Evolutionary conservation across 2,888 invertebrate genomes (phyloP), one percentile per base, ranked within the genome.

Genomic region (Rhogogaster chlorosoma): DNA sequence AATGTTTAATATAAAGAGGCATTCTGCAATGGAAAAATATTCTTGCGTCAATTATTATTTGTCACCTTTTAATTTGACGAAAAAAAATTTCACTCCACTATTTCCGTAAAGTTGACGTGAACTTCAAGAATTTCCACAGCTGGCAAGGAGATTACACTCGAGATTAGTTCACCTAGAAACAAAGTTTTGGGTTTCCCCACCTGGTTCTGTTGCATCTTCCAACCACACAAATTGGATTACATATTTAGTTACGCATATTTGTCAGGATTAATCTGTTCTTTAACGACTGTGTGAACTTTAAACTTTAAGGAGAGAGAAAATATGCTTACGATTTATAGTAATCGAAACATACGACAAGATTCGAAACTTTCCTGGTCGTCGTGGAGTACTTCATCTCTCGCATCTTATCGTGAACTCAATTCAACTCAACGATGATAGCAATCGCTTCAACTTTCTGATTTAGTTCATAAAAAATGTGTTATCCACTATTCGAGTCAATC

Each of bases 151-250:
- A 84, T 73, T 53, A 32, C 38, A 49, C 53, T 71, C 36, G 26
- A 38, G 42, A 84, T 75, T 57, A 64, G 75, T 84, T 75, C 84
- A 73, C 75, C 70, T 71, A 49, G 26, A 38, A 26, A 15, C 45
- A 15, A 53, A 49, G 22, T 45, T 22, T 26, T 12, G 49, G n/a
- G n/a, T 2, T 29, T 32, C 22, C 77, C 26, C 22, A 26, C 26
- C 38, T 71, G 15, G 15, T 32, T 29, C 6, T 32, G 29, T 32
- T 32, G 67, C 67, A 26, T 15, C 1, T 67, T 26, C 49, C 18
- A 3, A 6, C 18, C 49, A 49, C 49, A 49, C 6, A 49, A 6
- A 49, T 49, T 49, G 1, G 49, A 49, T 49, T n/a, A 15, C 49
- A 49, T 49, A 49, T 49, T 49, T 7, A n/a, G 9, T 61, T 9